These are phyloP conservation scores for Dreissena rostriformis DNA, from an alignment of 1,140 invertebrate species.

Conservation along the genomic window DNA sequence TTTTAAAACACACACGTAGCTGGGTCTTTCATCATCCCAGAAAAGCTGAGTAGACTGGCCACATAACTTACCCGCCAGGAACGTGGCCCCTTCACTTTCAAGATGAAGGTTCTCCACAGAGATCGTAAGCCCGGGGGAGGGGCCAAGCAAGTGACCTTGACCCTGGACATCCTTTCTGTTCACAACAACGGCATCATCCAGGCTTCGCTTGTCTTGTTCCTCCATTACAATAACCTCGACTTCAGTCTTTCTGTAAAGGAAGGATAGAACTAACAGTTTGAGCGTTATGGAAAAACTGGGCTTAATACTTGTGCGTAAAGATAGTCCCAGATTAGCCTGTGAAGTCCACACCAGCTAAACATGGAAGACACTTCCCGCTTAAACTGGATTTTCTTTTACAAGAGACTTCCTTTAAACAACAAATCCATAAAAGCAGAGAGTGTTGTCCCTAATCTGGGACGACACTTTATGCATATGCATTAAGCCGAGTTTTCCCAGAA, in stretches of 20 bases:
- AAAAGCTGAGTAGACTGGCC: neutral
- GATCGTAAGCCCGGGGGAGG: conserved; percentile 9
- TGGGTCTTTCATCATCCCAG: neutral
- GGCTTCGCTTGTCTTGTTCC: conserved; percentile 11
- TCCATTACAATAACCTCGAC: neutral
- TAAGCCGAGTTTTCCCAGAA: too few relatives aligned
- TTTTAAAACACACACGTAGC: neutral
- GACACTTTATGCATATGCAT: too few relatives aligned
- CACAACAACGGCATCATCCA: neutral
- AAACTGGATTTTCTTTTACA: too few relatives aligned
- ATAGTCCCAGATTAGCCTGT: too few relatives aligned
- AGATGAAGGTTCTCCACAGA: conserved; percentile 44
- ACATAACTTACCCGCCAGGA: conserved; percentile 25
- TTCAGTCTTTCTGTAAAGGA: conserved; percentile 1
- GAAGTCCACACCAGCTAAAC: too few relatives aligned
- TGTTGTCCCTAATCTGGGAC: too few relatives aligned
- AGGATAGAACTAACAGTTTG: neutral
- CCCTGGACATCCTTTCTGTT: neutral
- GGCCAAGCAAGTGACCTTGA: neutral
- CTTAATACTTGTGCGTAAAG: too few relatives aligned
- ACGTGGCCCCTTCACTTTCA: conserved; percentile 42
- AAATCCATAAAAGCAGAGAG: too few relatives aligned
- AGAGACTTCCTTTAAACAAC: too few relatives aligned
- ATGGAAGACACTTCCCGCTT: too few relatives aligned
- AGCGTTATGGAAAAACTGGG: too few relatives aligned